Evolutionary conservation across 2,888 invertebrate species (phyloP), one percentile per base, ranked within the genome.

Genomic region (Serripes groenlandicus): DNA sequence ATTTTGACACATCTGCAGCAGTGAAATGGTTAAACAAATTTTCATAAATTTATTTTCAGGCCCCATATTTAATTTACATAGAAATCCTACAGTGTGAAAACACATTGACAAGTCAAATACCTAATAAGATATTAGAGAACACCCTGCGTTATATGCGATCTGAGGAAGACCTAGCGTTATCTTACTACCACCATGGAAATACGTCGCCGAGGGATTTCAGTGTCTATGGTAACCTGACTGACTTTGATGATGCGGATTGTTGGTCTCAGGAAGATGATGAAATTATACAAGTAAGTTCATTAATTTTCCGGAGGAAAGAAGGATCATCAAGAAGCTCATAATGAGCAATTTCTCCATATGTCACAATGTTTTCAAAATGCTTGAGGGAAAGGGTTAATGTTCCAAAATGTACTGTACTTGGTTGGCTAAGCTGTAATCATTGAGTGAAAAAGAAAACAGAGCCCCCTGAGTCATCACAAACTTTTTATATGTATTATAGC

Each of bases 241-340:
- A 94, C 78, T 93, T 93, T 87, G 94, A 94, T 86, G 93, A 94
- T 84, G 92, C 92, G 3, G 97, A 96, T 94, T 97, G 96, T 90
- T 99, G 99, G 99, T 98, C 98, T 78, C 98, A 98, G 93, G 98
- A 99, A 92, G 99, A 99, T 91, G 99, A 99, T 93, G 99, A 99
- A 90, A 97, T 98, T 81, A 97, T 97, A 60, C 97, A 97, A 96
- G 92, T 92, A 72, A 66, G 42, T 66, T n/a, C n/a, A n/a, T n/a
- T n/a, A n/a, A n/a, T n/a, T n/a, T n/a, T n/a, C n/a, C n/a, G n/a
- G n/a, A n/a, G n/a, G n/a, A n/a, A n/a, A n/a, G n/a, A n/a, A n/a
- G n/a, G n/a, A n/a, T n/a, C n/a, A n/a, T n/a, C n/a, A n/a, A 23
- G n/a, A n/a, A 15, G 56, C 56, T 56, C 11, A n/a, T 56, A n/a